Base-by-base conservation (phyloP, 2,797 vertebrate genomes). In the Sternotherus odoratus region DNA sequence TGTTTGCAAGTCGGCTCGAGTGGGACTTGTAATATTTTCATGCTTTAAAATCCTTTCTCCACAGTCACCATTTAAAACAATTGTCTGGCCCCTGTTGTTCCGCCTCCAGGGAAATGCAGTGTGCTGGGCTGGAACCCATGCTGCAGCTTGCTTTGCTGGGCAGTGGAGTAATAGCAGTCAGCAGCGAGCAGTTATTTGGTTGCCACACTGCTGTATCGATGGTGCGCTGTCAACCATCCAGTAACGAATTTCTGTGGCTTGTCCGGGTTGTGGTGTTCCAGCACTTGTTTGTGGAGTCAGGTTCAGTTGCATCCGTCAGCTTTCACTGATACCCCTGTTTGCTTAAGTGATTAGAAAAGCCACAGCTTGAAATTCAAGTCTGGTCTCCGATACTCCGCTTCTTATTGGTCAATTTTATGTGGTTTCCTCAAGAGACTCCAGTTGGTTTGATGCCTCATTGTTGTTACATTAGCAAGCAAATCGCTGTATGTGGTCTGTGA, bases 151-250 rank as follows among this genome's bases (percentile, higher is more conserved):
- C 49, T 78, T 51, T 78, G 49, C 77, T 26, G 49, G 12, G 77
- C 1, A 54, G 2, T 24, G n/a, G 83, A 74, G 43, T 48, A 75
- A 17, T 30, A 46, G 12, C 43, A 46, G 23, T 43, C 21, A 1
- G 28, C 43, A 11, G 8, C 8, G 74, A 15, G 23, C 0, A 4
- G 56, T 63, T 63, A 1, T 39, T 78, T 1, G 17, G 69, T 0
- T 3, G 53, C 48, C 0, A 0, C 0, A 1, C 74, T 12, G 49
- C 48, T 0, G 0, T 77, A 79, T 69, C 9, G 6, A 8, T 33
- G 49, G 19, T n/a, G 33, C 3, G 5, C 17, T 3, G 10, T 17
- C 48, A 33, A 12, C 77, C 49, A 19, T 36, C 28, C 33, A 19
- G 26, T 24, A 43, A 39, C 28, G 17, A 51, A 50, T 50, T 78